Base-by-base conservation (phyloP, 1,140 invertebrate genomes). In the Rhynchophorus ferrugineus region DNA sequence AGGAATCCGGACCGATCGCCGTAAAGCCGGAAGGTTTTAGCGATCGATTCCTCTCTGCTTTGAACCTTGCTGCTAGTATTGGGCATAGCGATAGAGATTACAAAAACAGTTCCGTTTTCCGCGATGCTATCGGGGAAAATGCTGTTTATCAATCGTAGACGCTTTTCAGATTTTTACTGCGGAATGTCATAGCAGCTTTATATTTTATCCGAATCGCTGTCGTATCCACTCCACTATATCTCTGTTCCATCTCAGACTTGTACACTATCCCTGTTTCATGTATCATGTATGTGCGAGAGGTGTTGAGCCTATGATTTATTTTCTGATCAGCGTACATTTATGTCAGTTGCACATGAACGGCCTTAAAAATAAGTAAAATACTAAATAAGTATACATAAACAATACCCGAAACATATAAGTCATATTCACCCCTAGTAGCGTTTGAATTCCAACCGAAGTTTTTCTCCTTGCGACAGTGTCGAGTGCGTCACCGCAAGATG, bases 401-500 rank as follows among this genome's bases (percentile, higher is more conserved):
- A n/a, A n/a, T n/a, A 29, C 24, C 5, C 24, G 24, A 29, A 29
- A 29, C 5, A 29, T 11, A 24, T 24, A n/a, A n/a, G 3, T 24
- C 20, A 44, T 44, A 44, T n/a, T 13, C 18, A 46, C 36, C 34
- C 18, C 20, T 19, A 47, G 24, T 44, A 18, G 34, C 16, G 18
- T 17, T 19, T 5, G 29, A 18, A 37, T 43, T 16, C 24, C 20
- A 47, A 43, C 14, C 44, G 37, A 19, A 21, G 36, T 3, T 56
- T 59, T 64, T 48, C 51, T 63, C 64, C 61, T 60, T 62, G 39
- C 61, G 60, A 59, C 65, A 64, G 61, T 62, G 58, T 61, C 69
- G 44, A 69, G 66, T 57, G 70, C 70, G 44, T 74, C 73, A 38
- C 70, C 72, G 47, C 72, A 75, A 64, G 73, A 74, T 58, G 73